Percentiles rank a stretch among this genome's conserved stretches.
Evolutionary conservation across 1,140 invertebrate genomes (phyloP).

Genomic region (Limonius californicus): DNA sequence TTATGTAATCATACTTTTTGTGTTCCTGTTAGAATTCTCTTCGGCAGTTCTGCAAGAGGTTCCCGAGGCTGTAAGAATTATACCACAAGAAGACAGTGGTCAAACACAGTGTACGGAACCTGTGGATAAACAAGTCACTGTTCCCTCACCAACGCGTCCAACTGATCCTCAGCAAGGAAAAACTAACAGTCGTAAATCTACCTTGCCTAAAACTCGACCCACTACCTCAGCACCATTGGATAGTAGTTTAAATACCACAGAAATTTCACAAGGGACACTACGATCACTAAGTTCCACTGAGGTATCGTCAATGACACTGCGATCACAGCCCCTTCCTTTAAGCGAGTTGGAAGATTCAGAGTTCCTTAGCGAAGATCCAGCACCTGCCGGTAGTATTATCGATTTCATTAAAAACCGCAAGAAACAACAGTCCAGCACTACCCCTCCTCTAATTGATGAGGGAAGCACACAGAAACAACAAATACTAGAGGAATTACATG

Average conservation of each 20-base stretch:
- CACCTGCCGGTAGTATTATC: constrained; percentile 40
- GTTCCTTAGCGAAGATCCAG: constrained; percentile 43
- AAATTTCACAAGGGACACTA: constrained; percentile 29
- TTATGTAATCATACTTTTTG: neutral
- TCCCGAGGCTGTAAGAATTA: constrained; percentile 52
- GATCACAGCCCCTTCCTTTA: constrained; percentile 47
- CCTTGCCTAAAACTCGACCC: constrained; percentile 54
- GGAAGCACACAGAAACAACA: constrained; percentile 70
- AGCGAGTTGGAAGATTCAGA: constrained; percentile 42
- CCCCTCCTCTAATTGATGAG: constrained; percentile 52
- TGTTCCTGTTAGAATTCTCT: neutral
- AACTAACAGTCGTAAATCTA: constrained; percentile 48
- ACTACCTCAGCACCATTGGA: constrained; percentile 48
- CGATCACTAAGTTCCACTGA: neutral
- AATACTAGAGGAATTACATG: constrained; percentile 74
- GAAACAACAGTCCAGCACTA: constrained; percentile 32
- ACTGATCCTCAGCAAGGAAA: constrained; percentile 43
- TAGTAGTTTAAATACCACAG: constrained; percentile 51
- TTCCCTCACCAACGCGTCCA: constrained; percentile 17
- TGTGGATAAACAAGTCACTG: constrained; percentile 41
- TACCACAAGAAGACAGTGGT: constrained; percentile 36
- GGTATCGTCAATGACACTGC: constrained; percentile 33
- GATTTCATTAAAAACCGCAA: constrained; percentile 45
- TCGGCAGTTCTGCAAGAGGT: constrained; percentile 52
- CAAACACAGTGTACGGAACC: constrained; percentile 29